Evolutionary conservation across 2,888 invertebrate species (phyloP), one percentile per base, ranked within the genome.

Genomic region (Phyllotreta cruciferae): DNA sequence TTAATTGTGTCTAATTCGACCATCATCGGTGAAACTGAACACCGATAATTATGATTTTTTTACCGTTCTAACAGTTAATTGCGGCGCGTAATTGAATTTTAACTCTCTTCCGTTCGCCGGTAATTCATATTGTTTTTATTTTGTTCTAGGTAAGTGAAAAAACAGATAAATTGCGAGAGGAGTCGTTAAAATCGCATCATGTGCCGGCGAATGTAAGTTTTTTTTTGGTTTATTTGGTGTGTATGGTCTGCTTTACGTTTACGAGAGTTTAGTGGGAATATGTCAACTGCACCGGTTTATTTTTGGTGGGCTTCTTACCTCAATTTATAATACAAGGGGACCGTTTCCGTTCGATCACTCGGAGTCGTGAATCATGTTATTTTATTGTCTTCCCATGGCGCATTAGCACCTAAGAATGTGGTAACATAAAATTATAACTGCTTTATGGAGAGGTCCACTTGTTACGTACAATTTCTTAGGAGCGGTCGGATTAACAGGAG

Each of bases 321-420:
- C 24, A 24, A 24, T 24, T 24, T 24, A 24, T 4, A 24, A 24
- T 24, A 24, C 24, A 24, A 24, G 24, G 56, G 45, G 45, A 56
- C 45, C 56, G 6, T 47, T 47, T 7, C 13, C 3, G 56, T 56
- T 47, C 47, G 60, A 69, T 61, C 52, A 56, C 62, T 62, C 63
- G 50, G 42, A 64, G 60, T 56, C 62, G 66, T 66, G 68, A 68
- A 68, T 70, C 68, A 66, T 66, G 63, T 60, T 67, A 71, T 68
- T 69, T 69, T 66, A 69, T 68, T 70, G 70, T 66, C 56, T 62
- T 70, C 66, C 39, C 60, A 62, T 56, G 58, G 50, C 47, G 62
- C 55, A 54, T 62, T 65, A 60, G 60, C 60, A 58, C 58, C 58
- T 55, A 65, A 65, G 57, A 65, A 65, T 58, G 65, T 62, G 65